phyloP scores from a whole-genome alignment of 1,140 invertebrate species.

The Planococcus citri region DNA sequence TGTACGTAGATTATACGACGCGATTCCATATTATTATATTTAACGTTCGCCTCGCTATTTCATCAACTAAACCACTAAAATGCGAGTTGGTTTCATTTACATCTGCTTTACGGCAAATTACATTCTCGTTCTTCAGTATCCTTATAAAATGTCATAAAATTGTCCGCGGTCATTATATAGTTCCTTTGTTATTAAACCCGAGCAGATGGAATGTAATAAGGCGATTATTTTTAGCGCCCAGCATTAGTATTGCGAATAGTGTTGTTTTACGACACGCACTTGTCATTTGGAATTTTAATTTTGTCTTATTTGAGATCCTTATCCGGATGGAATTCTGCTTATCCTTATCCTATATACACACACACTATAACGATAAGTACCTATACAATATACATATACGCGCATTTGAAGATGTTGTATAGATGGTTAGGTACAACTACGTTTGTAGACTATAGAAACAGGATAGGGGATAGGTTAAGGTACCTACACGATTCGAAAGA shows the following conservation, averaged over 20 bases:
- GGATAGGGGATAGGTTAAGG: too few species aligned
- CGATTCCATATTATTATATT: background rate
- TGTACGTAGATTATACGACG: too few species aligned
- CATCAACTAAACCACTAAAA: conserved; percentile 6
- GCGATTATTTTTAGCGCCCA: background rate
- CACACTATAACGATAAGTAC: too few species aligned
- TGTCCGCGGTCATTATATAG: conserved; percentile 3
- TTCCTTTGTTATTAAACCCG: background rate
- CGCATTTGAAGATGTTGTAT: too few species aligned
- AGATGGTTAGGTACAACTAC: too few species aligned
- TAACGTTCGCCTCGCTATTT: background rate
- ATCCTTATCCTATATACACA: too few species aligned
- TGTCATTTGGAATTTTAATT: too few species aligned
- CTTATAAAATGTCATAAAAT: background rate
- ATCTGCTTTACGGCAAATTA: background rate
- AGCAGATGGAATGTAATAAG: background rate
- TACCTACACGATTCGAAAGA: background rate
- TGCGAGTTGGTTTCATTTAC: conserved; percentile 6
- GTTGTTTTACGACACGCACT: too few species aligned
- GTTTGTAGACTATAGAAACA: too few species aligned
- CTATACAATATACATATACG: too few species aligned
- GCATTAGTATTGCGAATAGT: background rate
- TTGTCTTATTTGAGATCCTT: too few species aligned
- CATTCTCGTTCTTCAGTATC: background rate
- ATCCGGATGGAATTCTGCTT: too few species aligned